phyloP scores from a whole-genome alignment of 2,797 vertebrate genomes.

The Myripristis jacobus region DNA sequence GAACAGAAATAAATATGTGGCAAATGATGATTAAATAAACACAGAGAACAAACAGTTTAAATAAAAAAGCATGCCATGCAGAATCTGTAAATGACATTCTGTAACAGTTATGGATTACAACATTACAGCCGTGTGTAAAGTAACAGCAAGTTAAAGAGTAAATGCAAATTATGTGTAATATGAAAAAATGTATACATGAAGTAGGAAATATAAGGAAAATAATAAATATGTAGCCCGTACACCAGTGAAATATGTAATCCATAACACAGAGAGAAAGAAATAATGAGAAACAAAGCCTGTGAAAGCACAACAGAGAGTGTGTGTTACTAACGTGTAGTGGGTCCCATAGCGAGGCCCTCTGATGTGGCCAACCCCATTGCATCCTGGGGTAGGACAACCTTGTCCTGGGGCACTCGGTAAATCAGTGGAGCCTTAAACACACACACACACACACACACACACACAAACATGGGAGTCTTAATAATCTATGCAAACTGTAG shows the following conservation, averaged over 20 bases:
- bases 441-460: constrained; percentile 20
- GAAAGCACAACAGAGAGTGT: not conserved
- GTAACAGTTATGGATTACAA: not conserved
- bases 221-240: no score
- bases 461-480: constrained; percentile 13
- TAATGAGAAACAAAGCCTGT: not conserved
- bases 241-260: no score
- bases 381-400: constrained; percentile 90
- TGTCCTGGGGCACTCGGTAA: constrained; percentile 81
- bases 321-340: constrained; percentile 89
- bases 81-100: not conserved
- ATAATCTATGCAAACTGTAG: constrained; percentile 16
- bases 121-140: not conserved
- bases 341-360: constrained; percentile 91
- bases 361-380: constrained; percentile 91
- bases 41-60: no score
- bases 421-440: constrained; percentile 81
- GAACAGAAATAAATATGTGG: not conserved
- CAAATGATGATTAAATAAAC: no score
- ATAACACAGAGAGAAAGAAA: not conserved
- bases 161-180: not conserved
- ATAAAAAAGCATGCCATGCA: no score
- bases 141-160: not conserved
- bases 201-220: no score
- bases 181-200: not conserved